Percentiles rank a stretch among this genome's conserved stretches.
Evolutionary conservation across 2,113 vertebrate genomes (phyloP).

Genomic region (Caranx ignobilis): DNA sequence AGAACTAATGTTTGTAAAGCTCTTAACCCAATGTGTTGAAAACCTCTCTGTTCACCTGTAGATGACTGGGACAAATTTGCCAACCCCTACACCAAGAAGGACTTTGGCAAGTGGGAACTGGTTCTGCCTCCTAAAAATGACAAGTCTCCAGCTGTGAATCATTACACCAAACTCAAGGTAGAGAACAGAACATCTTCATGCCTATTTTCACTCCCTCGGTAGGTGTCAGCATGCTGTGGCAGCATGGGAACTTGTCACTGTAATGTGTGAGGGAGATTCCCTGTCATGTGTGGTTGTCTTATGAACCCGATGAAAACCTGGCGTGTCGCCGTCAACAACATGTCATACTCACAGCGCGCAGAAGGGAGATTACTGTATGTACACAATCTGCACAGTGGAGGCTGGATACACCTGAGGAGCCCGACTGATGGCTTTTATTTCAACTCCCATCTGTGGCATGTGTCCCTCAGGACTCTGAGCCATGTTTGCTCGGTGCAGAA

Average conservation of each 20-base stretch:
- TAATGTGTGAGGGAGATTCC: constrained; percentile 51
- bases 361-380: constrained; percentile 53
- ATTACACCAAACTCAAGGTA: constrained; percentile 85
- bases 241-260: constrained; percentile 35
- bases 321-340: constrained; percentile 64
- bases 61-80: constrained; percentile 87
- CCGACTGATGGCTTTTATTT: constrained; percentile 60
- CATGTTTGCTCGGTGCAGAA: constrained; percentile 37
- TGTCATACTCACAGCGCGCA: constrained; percentile 53
- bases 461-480: constrained; percentile 49
- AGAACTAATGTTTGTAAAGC: constrained; percentile 3
- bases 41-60: constrained; percentile 43
- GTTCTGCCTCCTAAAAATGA: constrained; percentile 80
- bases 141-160: constrained; percentile 82
- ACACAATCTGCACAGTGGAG: constrained; percentile 62
- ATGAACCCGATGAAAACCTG: constrained; percentile 56
- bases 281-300: constrained; percentile 57
- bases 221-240: constrained; percentile 34
- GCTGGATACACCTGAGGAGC: constrained; percentile 53
- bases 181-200: constrained; percentile 55
- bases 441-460: constrained; percentile 41
- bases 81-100: constrained; percentile 79
- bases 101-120: constrained; percentile 86
- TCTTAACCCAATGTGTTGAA: constrained; percentile 14
- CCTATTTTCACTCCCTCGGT: constrained; percentile 50